Base-by-base conservation (phyloP, 2,888 invertebrate species). In the Aphidius colemani region DNA sequence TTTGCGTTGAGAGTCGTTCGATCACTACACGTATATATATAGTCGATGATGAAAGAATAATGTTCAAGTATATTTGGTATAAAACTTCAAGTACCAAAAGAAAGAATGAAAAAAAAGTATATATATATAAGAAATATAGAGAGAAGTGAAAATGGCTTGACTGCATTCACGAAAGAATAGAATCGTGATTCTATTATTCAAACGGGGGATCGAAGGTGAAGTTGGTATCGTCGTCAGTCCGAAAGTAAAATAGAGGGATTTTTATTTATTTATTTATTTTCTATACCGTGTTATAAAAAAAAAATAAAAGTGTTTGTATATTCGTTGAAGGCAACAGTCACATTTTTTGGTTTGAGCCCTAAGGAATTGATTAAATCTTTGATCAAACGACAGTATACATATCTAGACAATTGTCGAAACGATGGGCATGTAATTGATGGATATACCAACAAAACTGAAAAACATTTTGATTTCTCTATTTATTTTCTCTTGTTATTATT, bases 101-200 rank as follows among this genome's bases (percentile, higher is more conserved):
- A 49, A 66, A 59, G 61, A 65, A 61, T 63, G 50, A 62, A 59
- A 66, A 49, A 53, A 7, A 55, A 13, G 46, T 57, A 46, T 45
- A 46, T n/a, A 63, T 44, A 57, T 59, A 59, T n/a, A 51, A 66
- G 59, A 48, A 66, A 61, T 61, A 63, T 44, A 30, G 53, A 55
- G 48, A 46, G 53, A 58, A 46, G 61, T 64, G 50, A 55, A 30
- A 48, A 62, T 71, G 72, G 68, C 75, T 69, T 70, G 72, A 65
- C 75, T 75, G 53, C 43, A 48, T 61, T 57, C 65, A 56, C 70
- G 73, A 74, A 79, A 80, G 79, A 80, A 81, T 80, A 76, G 80
- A 74, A 68, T 63, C 66, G 75, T 77, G 79, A 78, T 79, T 80
- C 80, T 75, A 79, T 57, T 57, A 57, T 80, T 80, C 75, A 80